These are phyloP conservation scores for Proteles cristata DNA, from an alignment of 2,113 vertebrate species.

Conservation along the genomic window DNA sequence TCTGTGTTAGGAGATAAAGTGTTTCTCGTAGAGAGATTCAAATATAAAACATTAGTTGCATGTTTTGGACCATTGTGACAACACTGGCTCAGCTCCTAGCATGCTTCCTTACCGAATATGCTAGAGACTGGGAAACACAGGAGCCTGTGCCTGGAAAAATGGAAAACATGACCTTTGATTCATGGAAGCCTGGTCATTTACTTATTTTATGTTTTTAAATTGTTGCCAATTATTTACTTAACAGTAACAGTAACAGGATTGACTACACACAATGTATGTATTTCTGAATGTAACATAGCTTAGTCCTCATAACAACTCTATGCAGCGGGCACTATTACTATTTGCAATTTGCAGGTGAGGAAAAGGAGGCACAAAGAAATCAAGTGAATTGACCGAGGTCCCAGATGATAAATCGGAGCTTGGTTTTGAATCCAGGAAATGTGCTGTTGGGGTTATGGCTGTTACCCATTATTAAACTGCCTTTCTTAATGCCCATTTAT, in stretches of 20 bases:
- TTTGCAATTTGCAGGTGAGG: neutral
- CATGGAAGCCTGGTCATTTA: neutral
- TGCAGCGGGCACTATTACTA: neutral
- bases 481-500: neutral
- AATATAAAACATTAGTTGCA: neutral
- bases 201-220: conserved; percentile 7
- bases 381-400: neutral
- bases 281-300: neutral
- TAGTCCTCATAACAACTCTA: neutral
- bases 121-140: neutral
- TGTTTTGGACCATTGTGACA: neutral
- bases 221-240: neutral
- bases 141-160: neutral
- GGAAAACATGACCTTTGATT: neutral
- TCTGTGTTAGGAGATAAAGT: neutral
- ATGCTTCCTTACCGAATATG: neutral
- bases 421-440: neutral
- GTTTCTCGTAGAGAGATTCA: neutral
- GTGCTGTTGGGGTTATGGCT: neutral
- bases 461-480: neutral
- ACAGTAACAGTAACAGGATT: no score
- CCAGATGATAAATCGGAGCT: neutral
- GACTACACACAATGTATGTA: neutral
- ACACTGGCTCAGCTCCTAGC: neutral
- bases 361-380: neutral